Evolutionary conservation across 2,888 invertebrate genomes (phyloP), one percentile per base, ranked within the genome.

Genomic region (Megamerina dolium): DNA sequence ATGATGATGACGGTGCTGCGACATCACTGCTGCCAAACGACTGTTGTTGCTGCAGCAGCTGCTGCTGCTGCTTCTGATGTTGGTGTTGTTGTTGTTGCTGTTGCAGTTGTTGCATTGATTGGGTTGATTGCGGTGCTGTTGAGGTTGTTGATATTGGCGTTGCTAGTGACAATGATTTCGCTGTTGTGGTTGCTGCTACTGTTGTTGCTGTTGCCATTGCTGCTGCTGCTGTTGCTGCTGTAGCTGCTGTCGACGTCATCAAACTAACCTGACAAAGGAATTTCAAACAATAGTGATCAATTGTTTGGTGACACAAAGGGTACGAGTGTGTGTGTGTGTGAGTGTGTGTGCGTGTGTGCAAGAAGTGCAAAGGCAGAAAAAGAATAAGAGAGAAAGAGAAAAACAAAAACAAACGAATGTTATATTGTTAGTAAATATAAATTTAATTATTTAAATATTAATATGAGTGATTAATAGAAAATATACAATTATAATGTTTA

Each of bases 191-290:
- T 26, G 37, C 17, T 32, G 37, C n/a, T 34, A 29, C 17, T 34
- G 40, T 14, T 46, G 37, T 36, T 41, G 45, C 32, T 44, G 42
- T 37, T 55, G 55, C 49, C 49, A 57, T 54, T 61, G 55, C 53
- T 56, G 53, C n/a, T n/a, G n/a, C n/a, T n/a, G n/a, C n/a, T n/a
- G n/a, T n/a, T n/a, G n/a, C n/a, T n/a, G n/a, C n/a, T n/a, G n/a
- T n/a, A n/a, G n/a, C n/a, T n/a, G n/a, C 52, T 50, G 63, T 66
- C 65, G 68, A 61, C 68, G 61, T 67, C 64, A 61, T 65, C 68
- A 58, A 65, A 66, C 64, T 65, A 65, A 67, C 64, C 64, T 65
- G 64, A 66, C 64, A 63, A 65, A 66, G 61, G 57, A 63, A 64
- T 64, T 62, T 55, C 54, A 54, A 57, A 53, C 48, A 42, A 45